Base-by-base conservation (phyloP, 2,113 vertebrate species). In the Donacobius atricapilla region DNA sequence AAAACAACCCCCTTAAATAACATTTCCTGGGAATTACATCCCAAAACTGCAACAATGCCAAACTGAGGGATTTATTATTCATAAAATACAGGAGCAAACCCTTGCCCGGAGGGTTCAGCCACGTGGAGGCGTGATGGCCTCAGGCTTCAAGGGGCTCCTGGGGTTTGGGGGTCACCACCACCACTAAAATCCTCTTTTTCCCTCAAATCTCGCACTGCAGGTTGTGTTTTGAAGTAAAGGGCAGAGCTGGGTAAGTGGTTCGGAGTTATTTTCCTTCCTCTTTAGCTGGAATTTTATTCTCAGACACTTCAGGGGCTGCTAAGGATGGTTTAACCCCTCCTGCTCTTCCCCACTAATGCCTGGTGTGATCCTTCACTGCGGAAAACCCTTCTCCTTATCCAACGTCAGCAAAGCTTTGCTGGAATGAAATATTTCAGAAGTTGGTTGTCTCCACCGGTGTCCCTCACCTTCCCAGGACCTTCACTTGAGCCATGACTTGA, bases 1-100 rank as follows among this genome's bases (percentile, higher is more conserved):
- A 90, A 95, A 96, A 83, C 92, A 94, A 91, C 17, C 37, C 35
- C 50, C 87, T 97, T 93, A 94, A 97, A 92, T 97, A 98, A 97
- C 97, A 97, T 93, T 94, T 92, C 1, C 84, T 57, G 78, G 96
- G 93, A 97, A 97, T 96, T 93, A 95, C 93, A 96, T 17, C 92
- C 92, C 73, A 58, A 91, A 97, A 97, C 94, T 71, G 83, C 53
- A 63, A 66, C 85, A 27, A 40, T 8, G 84, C 83, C 77, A 51
- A 73, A 66, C 65, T 60, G 96, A 45, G 64, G 83, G 42, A 50
- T 63, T 92, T 77, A 50, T 73, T 72, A 40, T 89, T 76, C 89
- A n/a, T 83, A 57, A 96, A 95, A 96, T 71, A 58, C 78, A 79
- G 89, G 78, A 94, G 82, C 76, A 93, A 93, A 94, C 88, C 93